Base-by-base conservation (phyloP, 2,113 vertebrate genomes). In the Carollia perspicillata region DNA sequence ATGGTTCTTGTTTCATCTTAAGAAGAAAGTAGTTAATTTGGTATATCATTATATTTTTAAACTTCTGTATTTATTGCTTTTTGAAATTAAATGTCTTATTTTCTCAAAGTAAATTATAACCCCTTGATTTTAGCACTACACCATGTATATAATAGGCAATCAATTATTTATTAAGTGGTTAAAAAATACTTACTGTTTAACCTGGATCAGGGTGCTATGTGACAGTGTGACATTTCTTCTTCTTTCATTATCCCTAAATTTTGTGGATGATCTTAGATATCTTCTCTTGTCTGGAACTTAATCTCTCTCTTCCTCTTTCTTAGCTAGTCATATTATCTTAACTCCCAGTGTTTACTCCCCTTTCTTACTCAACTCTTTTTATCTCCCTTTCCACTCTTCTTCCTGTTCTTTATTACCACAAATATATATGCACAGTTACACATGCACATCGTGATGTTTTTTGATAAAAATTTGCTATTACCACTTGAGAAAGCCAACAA, bases 81-180 rank as follows among this genome's bases (percentile, higher is more conserved):
- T 93, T 93, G 35, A 60, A 89, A 26, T 42, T 93, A 71, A 78
- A 87, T 95, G 28, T n/a, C 12, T 95, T 92, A 14, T 88, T 93
- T 94, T 75, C 47, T 49, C 47, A 49, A 42, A 83, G 13, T 91
- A 60, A 78, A 83, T 92, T 88, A 53, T 84, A 92, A 79, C 33
- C 6, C 10, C 42, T 40, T 95, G 37, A 71, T 89, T 93, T 87
- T 90, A 84, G 44, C 26, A 63, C 51, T 60, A 17, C 88, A 13
- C 22, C 35, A 17, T 69, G 10, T 88, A 84, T 0, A 7, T 94
- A 94, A 35, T 66, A 60, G 37, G 40, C 78, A 53, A 77, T 89
- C 42, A 92, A 2, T 88, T 89, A 71, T 87, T 90, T 94, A 79
- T 91, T 87, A 90, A 84, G 30, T 84, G 3, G 33, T 78, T 88